Base-by-base conservation (phyloP, 2,797 vertebrate genomes). In the Poecilia velifera region DNA sequence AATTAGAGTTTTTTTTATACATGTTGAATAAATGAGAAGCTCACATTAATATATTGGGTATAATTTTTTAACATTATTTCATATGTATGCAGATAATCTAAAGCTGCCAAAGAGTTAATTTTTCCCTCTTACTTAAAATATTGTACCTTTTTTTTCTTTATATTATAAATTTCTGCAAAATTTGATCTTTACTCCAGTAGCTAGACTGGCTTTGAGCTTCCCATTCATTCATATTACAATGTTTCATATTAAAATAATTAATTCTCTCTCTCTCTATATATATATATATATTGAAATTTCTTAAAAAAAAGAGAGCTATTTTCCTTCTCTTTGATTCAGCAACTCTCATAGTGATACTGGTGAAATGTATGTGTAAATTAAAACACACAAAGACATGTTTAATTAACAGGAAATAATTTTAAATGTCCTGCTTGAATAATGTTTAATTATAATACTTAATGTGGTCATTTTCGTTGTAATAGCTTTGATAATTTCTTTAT, bases 21-120 rank as follows among this genome's bases (percentile, higher is more conserved):
- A 64, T 49, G 45, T 88, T 77, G 57, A 80, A 66, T 84, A 76
- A 86, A 88, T 89, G 86, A 89, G 84, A 90, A 91, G 79, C 72
- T 76, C 72, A 57, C 55, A 55, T 34, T 53, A 53, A 36, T 53
- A 53, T 51, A 51, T 53, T 73, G 47, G 22, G 22, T 45, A 25
- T 70, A n/a, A 70, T 45, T n/a, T 41, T 62, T 70, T n/a, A 45
- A n/a, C 25, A n/a, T 31, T 36, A 62, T 66, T 66, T 39, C 34
- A 66, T 39, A 66, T 68, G 66, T 22, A 39, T 68, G 66, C 66
- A 41, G 36, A 68, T 41, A 68, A 43, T 25, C 20, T 68, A 43
- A 41, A 43, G 41, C 39, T 45, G 39, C 16, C 28, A 31, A 47
- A 72, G 45, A 72, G 47, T 53, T 36, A 3, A 36, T 51, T 25